Evolutionary conservation across 1,140 invertebrate species (phyloP), one percentile per base, ranked within the genome.

Genomic region (Drosophila micromelanica): DNA sequence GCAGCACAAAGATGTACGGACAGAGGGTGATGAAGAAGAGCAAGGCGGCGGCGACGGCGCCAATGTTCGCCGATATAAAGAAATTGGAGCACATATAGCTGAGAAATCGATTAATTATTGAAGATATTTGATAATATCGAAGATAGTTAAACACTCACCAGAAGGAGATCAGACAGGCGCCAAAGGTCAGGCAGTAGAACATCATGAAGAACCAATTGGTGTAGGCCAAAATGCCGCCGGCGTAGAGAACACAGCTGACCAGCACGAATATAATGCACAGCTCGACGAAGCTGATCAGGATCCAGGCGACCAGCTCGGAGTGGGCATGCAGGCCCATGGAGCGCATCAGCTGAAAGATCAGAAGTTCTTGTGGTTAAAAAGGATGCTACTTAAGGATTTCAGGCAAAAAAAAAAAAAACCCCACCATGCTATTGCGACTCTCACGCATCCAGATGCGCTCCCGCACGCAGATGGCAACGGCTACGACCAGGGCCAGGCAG

Each of bases 31-130:
- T 91, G 37, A 95, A 92, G 87, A 95, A 95, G n/a, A 94, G 91
- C 15, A 95, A 90, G 0, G 94, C 93, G 0, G 94, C 92, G 30
- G 93, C 94, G 49, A 95, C 94, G 0, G 94, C 94, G 0, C 93
- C 94, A 64, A 95, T 92, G 78, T 95, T 95, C 1, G 95, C 94
- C 3, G 94, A 94, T 13, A 90, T 92, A 86, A 95, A 95, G 78
- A 95, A 92, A 59, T 94, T 94, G 6, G 94, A 94, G 62, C 95
- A 93, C 94, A 95, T 94, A 85, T 95, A 95, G 75, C 95, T n/a
- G n/a, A n/a, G n/a, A n/a, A n/a, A n/a, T n/a, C n/a, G n/a, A n/a
- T n/a, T n/a, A n/a, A n/a, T n/a, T n/a, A n/a, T n/a, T n/a, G n/a
- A n/a, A n/a, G n/a, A n/a, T n/a, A n/a, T n/a, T n/a, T n/a, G n/a